A percentile compares a stretch with the other conserved stretches of the same genome.
Evolutionary conservation across 92 coral and sea anemone genomes (phyloP).

Genomic region (Phenganax marumi): DNA sequence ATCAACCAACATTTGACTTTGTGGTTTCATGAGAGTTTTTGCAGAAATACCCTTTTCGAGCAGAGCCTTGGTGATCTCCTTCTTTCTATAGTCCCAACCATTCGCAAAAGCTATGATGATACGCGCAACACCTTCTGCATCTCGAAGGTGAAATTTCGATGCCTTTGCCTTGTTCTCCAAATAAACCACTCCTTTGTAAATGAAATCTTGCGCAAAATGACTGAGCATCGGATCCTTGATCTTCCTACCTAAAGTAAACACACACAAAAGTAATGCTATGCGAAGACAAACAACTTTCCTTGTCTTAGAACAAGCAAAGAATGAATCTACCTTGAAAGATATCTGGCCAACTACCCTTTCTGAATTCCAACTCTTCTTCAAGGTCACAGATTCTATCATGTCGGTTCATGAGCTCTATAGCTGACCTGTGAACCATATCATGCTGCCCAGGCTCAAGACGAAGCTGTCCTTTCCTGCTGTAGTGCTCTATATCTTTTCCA

Average conservation of each 20-base stretch:
- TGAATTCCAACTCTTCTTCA: slow-evolving; percentile 67
- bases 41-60: slow-evolving; percentile 66
- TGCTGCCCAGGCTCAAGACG: slow-evolving; percentile 85
- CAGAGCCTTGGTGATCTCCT: slow-evolving; percentile 64
- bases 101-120: slow-evolving; percentile 80
- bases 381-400: slow-evolving; percentile 83
- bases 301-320: not conserved
- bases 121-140: slow-evolving; percentile 85
- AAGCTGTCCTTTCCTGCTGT: slow-evolving; percentile 87
- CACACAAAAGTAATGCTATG: too few species aligned
- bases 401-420: slow-evolving; percentile 87
- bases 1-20: slow-evolving; percentile 83
- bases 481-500: slow-evolving; percentile 82
- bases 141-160: slow-evolving; percentile 82
- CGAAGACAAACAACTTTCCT: not conserved
- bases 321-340: slow-evolving; percentile 66
- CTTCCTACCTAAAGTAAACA: too few species aligned
- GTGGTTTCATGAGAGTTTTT: slow-evolving; percentile 69
- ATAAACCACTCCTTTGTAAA: slow-evolving; percentile 91
- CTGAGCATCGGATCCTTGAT: slow-evolving; percentile 87
- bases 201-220: slow-evolving; percentile 85
- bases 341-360: slow-evolving; percentile 80
- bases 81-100: slow-evolving; percentile 82
- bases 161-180: slow-evolving; percentile 92
- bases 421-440: slow-evolving; percentile 89